Conservation (phyloP, 2,113 vertebrate species). For the Ceuthmochares aereus region DNA sequence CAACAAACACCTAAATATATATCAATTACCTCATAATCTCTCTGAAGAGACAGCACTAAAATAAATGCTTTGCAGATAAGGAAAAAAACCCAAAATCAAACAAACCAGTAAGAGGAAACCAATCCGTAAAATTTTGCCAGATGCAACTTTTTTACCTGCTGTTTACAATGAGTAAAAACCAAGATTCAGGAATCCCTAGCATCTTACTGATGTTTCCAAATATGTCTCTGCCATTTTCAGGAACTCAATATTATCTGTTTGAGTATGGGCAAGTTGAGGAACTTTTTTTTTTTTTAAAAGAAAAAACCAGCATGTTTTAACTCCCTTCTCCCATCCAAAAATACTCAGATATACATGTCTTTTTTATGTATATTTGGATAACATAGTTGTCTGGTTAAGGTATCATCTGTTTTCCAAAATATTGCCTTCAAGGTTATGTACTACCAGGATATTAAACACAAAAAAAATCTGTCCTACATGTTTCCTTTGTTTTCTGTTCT, state of each 20-base stretch:
- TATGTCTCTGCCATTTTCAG: not conserved
- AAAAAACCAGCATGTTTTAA: not conserved
- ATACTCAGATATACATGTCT: not conserved
- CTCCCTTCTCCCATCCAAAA: not conserved
- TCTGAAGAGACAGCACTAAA: not conserved
- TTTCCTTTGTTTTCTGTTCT: conserved; percentile 2
- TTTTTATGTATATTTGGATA: conserved; percentile 50
- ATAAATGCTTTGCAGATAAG: not conserved
- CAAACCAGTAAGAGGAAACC: not conserved
- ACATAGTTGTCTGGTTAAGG: not conserved
- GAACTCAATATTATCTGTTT: not conserved
- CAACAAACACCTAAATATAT: not conserved
- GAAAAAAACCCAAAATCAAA: not conserved
- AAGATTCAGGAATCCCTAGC: not conserved
- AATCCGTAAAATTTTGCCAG: not conserved
- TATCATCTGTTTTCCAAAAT: conserved; percentile 64
- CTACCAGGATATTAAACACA: conserved; percentile 23
- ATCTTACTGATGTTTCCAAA: not conserved
- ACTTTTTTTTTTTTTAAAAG: not conserved
- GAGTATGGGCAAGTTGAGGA: not conserved
- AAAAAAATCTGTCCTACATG: conserved; percentile 33
- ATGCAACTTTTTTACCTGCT: not conserved
- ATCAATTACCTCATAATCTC: not conserved
- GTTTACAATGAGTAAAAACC: not conserved
- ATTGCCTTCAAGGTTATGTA: conserved; percentile 20